Evolutionary conservation across 2,113 vertebrate species (phyloP), one percentile per base, ranked within the genome.

Genomic region (Antennarius striatus): DNA sequence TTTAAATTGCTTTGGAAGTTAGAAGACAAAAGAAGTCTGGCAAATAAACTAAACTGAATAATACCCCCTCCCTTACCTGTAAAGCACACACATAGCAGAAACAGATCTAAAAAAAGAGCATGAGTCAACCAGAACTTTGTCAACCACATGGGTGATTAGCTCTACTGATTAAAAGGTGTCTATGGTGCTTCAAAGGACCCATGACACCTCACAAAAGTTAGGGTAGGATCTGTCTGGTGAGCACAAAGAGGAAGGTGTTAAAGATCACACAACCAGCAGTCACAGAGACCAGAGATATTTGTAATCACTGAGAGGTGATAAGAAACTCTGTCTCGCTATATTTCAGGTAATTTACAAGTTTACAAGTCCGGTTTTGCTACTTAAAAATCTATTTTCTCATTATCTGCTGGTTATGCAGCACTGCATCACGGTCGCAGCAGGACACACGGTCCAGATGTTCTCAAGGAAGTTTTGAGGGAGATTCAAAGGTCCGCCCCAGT

Each of bases 91-190:
- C 55, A 51, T 47, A 58, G 46, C 40, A 54, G 30, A 56, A 76
- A 61, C 49, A 71, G 62, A 68, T 72, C 57, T 61, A 58, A 46
- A 83, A 68, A 82, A 85, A 80, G 81, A 77, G 54, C 69, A 70
- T 40, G 72, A 84, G 71, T 82, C 80, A 83, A 71, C 51, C 71
- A 80, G 81, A 70, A 77, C 58, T 82, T 85, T 84, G 83, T 84
- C 73, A 87, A 74, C 71, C 84, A 90, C 85, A 88, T 87, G 84
- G 86, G 57, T 84, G 86, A 88, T 89, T 86, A 88, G 66, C 71
- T 55, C 7, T 73, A 54, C 73, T 89, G 80, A 89, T 89, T 90
- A 90, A 90, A 90, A 87, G 67, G 47, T 45, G 62, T 75, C 80
- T 82, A 46, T 70, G 59, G 62, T 29, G 14, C 84, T 85, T 90